Base-by-base conservation (phyloP, 2,888 invertebrate species). In the Sinopyrophorus schimmeli region DNA sequence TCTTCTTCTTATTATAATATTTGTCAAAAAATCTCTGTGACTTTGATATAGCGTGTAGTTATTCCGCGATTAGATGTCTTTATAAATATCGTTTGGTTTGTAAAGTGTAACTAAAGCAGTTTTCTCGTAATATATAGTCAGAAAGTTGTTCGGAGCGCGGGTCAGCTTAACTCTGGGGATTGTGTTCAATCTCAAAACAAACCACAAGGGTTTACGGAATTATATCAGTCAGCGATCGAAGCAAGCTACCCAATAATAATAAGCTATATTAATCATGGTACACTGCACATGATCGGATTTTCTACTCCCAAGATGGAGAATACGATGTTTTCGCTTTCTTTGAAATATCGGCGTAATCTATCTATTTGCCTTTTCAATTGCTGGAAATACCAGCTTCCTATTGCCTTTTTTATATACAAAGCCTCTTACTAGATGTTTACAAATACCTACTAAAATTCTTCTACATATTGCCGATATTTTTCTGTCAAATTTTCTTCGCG, bases 131-230 rank as follows among this genome's bases (percentile, higher is more conserved):
- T 48, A 41, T 37, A 42, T 23, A 42, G 41, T 42, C 41, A 42
- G 42, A 48, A 48, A 48, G 42, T 48, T 42, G 50, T 50, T 50
- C 44, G 39, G 44, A 35, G 46, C 18, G 30, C 37, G 44, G 50
- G 50, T 46, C 46, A 46, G 50, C 50, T 50, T 50, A 50, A 15
- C 50, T 39, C 48, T 26, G 39, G 55, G 53, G 48, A 53, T 42
- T 46, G 48, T 37, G 52, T 58, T 58, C 60, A 59, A 60, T 60
- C 57, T 60, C 54, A 56, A 60, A 60, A 59, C 60, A 59, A 59
- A 60, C 60, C 59, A 54, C 60, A 56, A 58, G 59, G 59, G 59
- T 52, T 55, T 47, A 40, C 43, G 30, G 58, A 52, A 55, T 59
- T 57, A 59, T 59, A 60, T 60, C 54, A 48, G 53, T 51, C 47